Evolutionary conservation across 2,797 vertebrate genomes (phyloP).

Genomic region (Myotis myotis): DNA sequence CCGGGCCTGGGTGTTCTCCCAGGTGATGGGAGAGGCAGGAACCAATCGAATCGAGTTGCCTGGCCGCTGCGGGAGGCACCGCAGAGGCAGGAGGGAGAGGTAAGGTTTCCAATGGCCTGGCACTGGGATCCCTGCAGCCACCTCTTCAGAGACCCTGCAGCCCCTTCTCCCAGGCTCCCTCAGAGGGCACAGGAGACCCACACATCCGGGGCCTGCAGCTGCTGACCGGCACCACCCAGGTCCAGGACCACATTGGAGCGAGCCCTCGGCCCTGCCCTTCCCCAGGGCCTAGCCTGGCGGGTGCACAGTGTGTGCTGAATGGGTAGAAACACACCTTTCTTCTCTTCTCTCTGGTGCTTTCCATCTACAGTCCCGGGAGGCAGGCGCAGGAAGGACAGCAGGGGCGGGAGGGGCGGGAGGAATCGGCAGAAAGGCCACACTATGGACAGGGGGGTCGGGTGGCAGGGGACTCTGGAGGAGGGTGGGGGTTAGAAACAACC

Average conservation of each 20-base stretch:
- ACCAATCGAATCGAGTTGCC: not conserved
- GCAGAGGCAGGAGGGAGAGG: not conserved
- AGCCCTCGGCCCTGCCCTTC: not conserved
- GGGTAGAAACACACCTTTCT: not conserved
- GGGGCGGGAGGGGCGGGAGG: not conserved
- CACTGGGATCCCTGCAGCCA: not conserved
- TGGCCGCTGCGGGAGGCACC: not conserved
- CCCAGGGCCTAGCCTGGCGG: not conserved
- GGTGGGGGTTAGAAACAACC: rapidly evolving
- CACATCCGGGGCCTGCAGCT: not conserved
- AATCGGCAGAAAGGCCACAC: too few species aligned
- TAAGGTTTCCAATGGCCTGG: not conserved
- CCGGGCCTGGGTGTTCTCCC: not conserved
- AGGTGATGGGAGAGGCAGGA: not conserved
- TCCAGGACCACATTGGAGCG: not conserved
- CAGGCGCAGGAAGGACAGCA: not conserved
- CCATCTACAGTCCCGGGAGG: not conserved
- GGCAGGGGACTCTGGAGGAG: not conserved
- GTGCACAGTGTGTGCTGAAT: not conserved
- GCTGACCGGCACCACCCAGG: not conserved
- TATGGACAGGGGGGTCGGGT: not conserved
- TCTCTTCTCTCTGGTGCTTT: not conserved
- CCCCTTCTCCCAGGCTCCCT: not conserved
- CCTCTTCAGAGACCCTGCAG: not conserved
- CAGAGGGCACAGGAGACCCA: not conserved